Conservation (phyloP, 2,888 invertebrate genomes). For the Osmoderma eremita region DNA sequence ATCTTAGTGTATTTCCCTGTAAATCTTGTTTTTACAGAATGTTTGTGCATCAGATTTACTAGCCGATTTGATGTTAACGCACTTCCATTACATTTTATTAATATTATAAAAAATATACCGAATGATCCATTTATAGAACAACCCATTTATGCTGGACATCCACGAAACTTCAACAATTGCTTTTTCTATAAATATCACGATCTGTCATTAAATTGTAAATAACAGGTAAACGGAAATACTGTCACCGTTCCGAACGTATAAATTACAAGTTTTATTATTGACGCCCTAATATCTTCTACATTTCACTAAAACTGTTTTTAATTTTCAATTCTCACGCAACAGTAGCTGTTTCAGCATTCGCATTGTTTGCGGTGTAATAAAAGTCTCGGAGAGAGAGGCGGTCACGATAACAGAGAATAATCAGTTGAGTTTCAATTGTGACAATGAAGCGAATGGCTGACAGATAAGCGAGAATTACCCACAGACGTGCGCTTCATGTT, state of each 20-base stretch:
- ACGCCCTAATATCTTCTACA: slow-evolving; percentile 7
- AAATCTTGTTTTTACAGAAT: no score
- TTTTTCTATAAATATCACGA: no score
- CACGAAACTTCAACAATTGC: no score
- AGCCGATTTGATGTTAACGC: no score
- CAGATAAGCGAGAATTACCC: slow-evolving; percentile 50
- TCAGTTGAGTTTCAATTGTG: slow-evolving; percentile 50
- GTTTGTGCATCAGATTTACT: no score
- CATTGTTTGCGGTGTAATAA: slow-evolving; percentile 25
- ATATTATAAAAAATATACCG: no score
- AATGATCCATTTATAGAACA: no score
- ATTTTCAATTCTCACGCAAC: slow-evolving; percentile 32
- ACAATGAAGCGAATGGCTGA: slow-evolving; percentile 52
- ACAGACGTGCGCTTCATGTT: slow-evolving; percentile 46
- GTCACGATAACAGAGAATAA: slow-evolving; percentile 47
- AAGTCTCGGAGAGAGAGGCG: slow-evolving; percentile 21
- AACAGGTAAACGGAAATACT: not conserved
- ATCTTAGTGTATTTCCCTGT: no score
- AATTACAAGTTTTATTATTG: slow-evolving; percentile 15
- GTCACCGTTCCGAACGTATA: not conserved
- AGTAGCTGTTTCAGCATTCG: not conserved
- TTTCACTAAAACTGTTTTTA: slow-evolving; percentile 27
- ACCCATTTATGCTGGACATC: no score
- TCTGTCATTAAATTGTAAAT: not conserved
- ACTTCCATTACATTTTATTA: no score